Evolutionary conservation across 2,797 vertebrate species (phyloP).

Genomic region (Momotus momota): DNA sequence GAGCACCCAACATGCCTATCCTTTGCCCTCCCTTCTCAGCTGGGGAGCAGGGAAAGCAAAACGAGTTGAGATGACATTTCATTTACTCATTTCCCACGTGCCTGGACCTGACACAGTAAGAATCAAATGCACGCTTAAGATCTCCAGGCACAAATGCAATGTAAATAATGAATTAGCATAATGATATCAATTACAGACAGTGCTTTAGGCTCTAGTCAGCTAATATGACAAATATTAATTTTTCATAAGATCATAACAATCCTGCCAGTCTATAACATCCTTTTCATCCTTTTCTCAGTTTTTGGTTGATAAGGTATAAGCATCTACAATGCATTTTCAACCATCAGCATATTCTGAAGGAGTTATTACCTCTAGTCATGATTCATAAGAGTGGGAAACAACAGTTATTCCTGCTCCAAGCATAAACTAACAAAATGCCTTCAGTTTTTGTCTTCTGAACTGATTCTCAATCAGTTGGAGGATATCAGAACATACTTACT

Average conservation of each 20-base stretch:
- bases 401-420: not conserved
- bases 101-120: not conserved
- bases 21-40: not conserved
- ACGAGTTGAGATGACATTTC: not conserved
- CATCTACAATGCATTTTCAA: not conserved
- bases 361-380: constrained; percentile 26
- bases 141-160: not conserved
- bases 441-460: constrained; percentile 24
- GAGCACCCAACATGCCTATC: not conserved
- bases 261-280: not conserved
- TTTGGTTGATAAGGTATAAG: not conserved
- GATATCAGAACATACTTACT: constrained; percentile 38
- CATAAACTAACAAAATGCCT: not conserved
- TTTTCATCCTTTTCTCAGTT: not conserved
- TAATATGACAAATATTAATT: not conserved
- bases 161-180: constrained; percentile 8
- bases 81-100: not conserved
- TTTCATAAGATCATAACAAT: constrained; percentile 7
- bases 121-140: not conserved
- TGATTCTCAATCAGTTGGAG: not conserved
- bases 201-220: not conserved
- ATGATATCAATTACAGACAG: not conserved
- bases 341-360: not conserved
- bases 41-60: not conserved
- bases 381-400: constrained; percentile 42